Percentiles rank a stretch among this genome's conserved stretches.
Evolutionary conservation across 2,888 invertebrate species (phyloP).

Genomic region (Incurvaria masculella): DNA sequence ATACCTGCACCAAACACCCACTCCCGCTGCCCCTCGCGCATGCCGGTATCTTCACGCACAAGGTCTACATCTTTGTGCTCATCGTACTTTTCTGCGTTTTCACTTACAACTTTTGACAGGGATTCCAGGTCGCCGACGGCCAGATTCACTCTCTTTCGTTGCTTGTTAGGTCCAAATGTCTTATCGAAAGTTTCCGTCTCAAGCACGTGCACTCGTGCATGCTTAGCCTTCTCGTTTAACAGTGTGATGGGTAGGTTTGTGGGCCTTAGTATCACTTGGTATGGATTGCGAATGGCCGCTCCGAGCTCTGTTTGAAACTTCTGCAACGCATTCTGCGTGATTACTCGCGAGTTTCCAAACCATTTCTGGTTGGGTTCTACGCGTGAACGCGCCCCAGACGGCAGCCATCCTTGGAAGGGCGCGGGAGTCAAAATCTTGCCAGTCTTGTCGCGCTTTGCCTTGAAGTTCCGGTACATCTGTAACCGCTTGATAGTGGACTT

Average conservation of each 20-base stretch:
- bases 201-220: constrained; percentile 88
- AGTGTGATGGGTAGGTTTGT: constrained; percentile 93
- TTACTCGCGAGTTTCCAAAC: constrained; percentile 98
- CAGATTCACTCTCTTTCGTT: constrained; percentile 85
- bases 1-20: constrained; percentile 96
- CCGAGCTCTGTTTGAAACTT: constrained; percentile 94
- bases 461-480: constrained; percentile 98
- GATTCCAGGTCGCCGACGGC: constrained; percentile 74
- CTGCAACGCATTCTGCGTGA: constrained; percentile 86
- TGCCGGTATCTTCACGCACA: constrained; percentile 76
- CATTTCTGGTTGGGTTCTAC: constrained; percentile 98
- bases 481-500: constrained; percentile 93
- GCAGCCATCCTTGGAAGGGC: constrained; percentile 89
- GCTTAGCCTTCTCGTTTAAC: constrained; percentile 87
- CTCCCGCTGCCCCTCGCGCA: constrained; percentile 79
- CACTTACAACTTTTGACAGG: constrained; percentile 68
- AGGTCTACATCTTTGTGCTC: constrained; percentile 81
- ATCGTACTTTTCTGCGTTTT: constrained; percentile 73
- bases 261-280: constrained; percentile 96
- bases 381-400: constrained; percentile 87
- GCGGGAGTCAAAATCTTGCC: constrained; percentile 94
- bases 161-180: constrained; percentile 94
- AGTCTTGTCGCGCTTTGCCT: constrained; percentile 84
- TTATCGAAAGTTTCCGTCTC: constrained; percentile 94
- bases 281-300: constrained; percentile 92